phyloP scores from a whole-genome alignment of 2,888 invertebrate species.

The Heteromyza rotundicornis region DNA sequence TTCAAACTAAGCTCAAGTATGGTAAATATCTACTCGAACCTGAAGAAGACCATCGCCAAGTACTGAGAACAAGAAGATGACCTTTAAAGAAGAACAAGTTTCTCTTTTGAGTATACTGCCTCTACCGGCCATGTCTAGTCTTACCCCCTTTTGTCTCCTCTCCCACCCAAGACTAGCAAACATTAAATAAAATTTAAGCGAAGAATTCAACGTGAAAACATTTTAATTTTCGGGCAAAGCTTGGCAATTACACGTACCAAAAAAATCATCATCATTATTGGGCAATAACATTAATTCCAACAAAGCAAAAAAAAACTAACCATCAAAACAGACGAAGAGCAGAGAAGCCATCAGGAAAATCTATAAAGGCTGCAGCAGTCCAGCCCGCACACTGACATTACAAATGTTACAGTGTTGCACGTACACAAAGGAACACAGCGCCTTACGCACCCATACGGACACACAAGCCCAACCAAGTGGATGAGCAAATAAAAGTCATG shows the following conservation, averaged over 20 bases:
- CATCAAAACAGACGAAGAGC: neutral
- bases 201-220: constrained; percentile 53
- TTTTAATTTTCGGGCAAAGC: constrained; percentile 34
- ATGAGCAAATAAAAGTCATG: constrained; percentile 21
- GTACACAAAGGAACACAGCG: too few species aligned
- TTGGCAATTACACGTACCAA: constrained; percentile 46
- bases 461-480: neutral
- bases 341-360: neutral
- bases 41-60: too few species aligned
- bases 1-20: too few species aligned
- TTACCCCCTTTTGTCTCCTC: too few species aligned
- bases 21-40: too few species aligned
- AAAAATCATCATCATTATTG: constrained; percentile 52
- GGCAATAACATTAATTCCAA: constrained; percentile 43
- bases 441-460: neutral
- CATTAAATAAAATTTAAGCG: constrained; percentile 55
- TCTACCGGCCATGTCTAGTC: too few species aligned
- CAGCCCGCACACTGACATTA: neutral
- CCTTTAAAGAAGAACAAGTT: too few species aligned
- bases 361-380: neutral
- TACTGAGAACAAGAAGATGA: too few species aligned
- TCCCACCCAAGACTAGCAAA: constrained; percentile 45
- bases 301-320: neutral
- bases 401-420: too few species aligned
- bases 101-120: too few species aligned